Percentiles rank a stretch among this genome's conserved stretches.
phyloP scores from a whole-genome alignment of 2,797 vertebrate species.

The Pseudomugil tenellus region DNA sequence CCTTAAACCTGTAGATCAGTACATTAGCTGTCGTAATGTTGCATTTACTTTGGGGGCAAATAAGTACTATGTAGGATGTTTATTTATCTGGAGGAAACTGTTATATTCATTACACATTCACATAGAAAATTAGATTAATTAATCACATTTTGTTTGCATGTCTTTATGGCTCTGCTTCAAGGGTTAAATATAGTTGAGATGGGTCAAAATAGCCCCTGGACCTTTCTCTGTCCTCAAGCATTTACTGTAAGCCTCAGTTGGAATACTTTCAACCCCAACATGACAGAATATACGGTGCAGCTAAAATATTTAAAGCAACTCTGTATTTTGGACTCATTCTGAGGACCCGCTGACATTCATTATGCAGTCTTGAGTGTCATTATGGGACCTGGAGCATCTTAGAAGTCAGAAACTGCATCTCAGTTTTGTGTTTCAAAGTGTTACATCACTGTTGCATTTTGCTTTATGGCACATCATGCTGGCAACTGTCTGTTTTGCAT shows the following conservation, averaged over 20 bases:
- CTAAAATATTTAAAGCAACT: no score
- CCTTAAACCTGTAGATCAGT: not conserved
- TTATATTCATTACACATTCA: no score
- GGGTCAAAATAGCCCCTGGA: not conserved
- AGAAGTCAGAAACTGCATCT: not conserved
- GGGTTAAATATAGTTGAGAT: not conserved
- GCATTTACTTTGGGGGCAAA: not conserved
- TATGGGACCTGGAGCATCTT: not conserved
- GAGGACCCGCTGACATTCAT: not conserved
- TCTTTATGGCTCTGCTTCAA: not conserved
- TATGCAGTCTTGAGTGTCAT: no score
- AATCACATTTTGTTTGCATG: no score
- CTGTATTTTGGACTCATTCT: no score
- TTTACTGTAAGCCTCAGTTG: not conserved
- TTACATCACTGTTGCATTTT: not conserved
- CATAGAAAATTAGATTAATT: no score
- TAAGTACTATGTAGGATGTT: not conserved
- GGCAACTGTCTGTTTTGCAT: no score
- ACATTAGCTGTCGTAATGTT: not conserved
- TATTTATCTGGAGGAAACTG: no score
- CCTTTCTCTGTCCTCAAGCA: not conserved
- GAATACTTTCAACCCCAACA: not conserved
- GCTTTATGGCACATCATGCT: not conserved
- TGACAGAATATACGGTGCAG: not conserved
- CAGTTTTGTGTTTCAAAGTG: not conserved